Evolutionary conservation across 2,888 invertebrate species (phyloP).

Genomic region (Parelbella ahira): DNA sequence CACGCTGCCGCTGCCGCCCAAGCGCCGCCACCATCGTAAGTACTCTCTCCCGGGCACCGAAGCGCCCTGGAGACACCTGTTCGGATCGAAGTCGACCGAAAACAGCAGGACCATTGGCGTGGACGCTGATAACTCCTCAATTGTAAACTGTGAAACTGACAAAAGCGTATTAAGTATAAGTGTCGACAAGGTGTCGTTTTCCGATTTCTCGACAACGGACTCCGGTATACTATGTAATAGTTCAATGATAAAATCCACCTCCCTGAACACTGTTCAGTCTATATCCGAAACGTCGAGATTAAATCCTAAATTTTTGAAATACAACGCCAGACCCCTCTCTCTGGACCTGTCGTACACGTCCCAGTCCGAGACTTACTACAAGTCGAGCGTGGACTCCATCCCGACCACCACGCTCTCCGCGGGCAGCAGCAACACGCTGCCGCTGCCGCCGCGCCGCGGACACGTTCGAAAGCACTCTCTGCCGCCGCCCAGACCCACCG

Average conservation of each 20-base stretch:
- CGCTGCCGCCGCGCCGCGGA: conserved; percentile 9
- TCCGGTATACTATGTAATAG: no score
- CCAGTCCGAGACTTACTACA: not conserved
- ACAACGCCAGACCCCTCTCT: conserved; percentile 3
- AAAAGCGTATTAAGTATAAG: no score
- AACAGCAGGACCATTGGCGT: no score
- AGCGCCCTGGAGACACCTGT: conserved; percentile 20
- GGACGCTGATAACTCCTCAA: no score
- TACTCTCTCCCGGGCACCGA: conserved; percentile 21
- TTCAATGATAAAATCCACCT: conserved; percentile 7
- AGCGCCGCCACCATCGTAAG: conserved; percentile 26
- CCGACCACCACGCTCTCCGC: not conserved
- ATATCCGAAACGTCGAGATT: not conserved
- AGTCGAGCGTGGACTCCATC: conserved; percentile 1
- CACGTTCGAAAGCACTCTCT: no score
- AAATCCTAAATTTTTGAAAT: conserved; percentile 1
- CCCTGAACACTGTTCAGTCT: not conserved
- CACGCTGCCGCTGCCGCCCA: conserved; percentile 2
- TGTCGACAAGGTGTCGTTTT: no score
- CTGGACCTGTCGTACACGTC: conserved; percentile 1
- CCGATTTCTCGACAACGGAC: not conserved
- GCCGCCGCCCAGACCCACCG: no score
- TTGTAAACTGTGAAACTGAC: no score
- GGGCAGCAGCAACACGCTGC: not conserved
- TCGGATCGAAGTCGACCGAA: no score